phyloP scores from a whole-genome alignment of 2,113 vertebrate genomes.

The Stomatorhinus ivindoensis region DNA sequence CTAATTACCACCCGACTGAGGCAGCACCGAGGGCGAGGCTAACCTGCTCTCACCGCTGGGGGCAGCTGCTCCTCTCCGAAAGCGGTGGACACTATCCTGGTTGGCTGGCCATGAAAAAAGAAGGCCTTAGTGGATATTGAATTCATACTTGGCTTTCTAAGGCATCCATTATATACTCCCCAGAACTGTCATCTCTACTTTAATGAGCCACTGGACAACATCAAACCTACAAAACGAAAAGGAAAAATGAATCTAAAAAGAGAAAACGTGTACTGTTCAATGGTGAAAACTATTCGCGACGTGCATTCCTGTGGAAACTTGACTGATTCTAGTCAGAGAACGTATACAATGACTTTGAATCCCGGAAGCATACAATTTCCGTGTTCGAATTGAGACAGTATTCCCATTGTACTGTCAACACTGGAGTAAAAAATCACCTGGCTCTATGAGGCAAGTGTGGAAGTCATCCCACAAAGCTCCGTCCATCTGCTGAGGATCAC shows the following conservation, averaged over 20 bases:
- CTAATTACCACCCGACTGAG: constrained; percentile 29
- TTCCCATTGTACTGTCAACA: neutral
- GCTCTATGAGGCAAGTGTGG: neutral
- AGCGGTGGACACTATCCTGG: neutral
- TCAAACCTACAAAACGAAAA: neutral
- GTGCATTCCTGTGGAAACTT: neutral
- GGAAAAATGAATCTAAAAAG: neutral
- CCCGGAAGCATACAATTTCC: neutral
- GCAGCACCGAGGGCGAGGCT: neutral
- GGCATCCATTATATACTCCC: constrained; percentile 22
- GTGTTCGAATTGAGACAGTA: neutral
- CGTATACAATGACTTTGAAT: neutral
- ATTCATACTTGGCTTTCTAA: constrained; percentile 18
- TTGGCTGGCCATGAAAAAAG: constrained; percentile 15
- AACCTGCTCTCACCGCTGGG: neutral
- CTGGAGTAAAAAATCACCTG: neutral
- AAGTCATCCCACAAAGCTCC: neutral
- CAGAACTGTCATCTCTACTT: constrained; percentile 22
- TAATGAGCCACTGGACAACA: constrained; percentile 24
- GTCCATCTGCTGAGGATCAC: neutral
- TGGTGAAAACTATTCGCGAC: neutral
- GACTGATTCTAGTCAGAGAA: neutral
- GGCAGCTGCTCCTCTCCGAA: neutral
- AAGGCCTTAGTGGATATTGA: constrained; percentile 11
- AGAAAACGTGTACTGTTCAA: neutral